Evolutionary conservation across 2,113 vertebrate genomes (phyloP).

Genomic region (Phoenicopterus ruber): DNA sequence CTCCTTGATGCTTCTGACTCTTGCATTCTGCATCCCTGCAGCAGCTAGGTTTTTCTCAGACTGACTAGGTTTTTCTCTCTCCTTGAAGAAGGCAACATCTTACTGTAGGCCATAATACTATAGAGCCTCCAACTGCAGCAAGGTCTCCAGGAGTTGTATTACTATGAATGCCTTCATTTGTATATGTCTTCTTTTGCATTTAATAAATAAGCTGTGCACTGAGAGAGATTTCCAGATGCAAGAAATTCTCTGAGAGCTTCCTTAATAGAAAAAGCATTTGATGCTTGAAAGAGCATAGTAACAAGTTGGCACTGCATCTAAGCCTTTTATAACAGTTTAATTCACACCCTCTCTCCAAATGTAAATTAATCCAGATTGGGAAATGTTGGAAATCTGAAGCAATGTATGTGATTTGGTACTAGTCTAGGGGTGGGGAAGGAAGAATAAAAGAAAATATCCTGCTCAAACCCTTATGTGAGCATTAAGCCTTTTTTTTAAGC

Average conservation of each 20-base stretch:
- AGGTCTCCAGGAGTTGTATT: neutral
- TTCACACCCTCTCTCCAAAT: slow-evolving; percentile 57
- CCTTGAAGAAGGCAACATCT: neutral
- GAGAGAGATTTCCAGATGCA: neutral
- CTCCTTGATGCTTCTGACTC: neutral
- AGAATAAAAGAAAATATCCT: neutral
- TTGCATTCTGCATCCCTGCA: neutral
- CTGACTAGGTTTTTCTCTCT: too few relatives aligned
- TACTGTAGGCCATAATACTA: neutral
- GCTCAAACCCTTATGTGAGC: neutral
- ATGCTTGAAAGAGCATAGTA: slow-evolving; percentile 41
- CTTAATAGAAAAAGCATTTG: slow-evolving; percentile 35
- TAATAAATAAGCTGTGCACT: neutral
- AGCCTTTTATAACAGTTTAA: slow-evolving; percentile 61
- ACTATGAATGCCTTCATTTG: neutral
- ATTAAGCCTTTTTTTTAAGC: neutral
- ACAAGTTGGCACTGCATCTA: slow-evolving; percentile 45
- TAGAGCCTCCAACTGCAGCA: neutral
- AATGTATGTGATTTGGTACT: slow-evolving; percentile 13
- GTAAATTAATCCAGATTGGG: slow-evolving; percentile 65
- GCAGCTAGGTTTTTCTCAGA: neutral
- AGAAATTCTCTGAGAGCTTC: neutral
- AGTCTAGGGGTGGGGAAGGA: neutral
- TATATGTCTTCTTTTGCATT: neutral
- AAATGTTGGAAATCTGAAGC: slow-evolving; percentile 36